Conservation (phyloP, 2,113 vertebrate genomes). For the Tringa solitaria region DNA sequence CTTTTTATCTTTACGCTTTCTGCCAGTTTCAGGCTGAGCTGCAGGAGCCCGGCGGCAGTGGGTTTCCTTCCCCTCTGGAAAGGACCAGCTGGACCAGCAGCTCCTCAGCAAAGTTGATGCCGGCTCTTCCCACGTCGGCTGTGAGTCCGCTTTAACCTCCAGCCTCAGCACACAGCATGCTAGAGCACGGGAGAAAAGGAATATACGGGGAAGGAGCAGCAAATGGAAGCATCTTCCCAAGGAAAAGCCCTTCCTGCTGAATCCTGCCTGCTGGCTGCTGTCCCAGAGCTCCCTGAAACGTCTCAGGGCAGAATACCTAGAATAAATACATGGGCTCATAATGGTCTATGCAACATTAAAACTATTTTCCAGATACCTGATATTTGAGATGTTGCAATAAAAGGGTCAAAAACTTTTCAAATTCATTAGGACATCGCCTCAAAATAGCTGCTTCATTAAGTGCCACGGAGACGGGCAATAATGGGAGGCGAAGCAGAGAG, state of each 20-base stretch:
- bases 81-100: not conserved
- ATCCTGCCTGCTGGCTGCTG: not conserved
- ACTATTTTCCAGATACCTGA: conserved; percentile 18
- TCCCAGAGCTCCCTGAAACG: not conserved
- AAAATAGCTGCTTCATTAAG: not conserved
- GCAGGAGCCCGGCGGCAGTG: not conserved
- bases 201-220: not conserved
- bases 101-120: not conserved
- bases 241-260: not conserved
- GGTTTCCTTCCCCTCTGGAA: not conserved
- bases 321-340: not conserved
- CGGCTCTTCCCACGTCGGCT: accelerated
- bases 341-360: not conserved
- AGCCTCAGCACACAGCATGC: not conserved
- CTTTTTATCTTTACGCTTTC: not conserved
- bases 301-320: not conserved
- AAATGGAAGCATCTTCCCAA: not conserved
- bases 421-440: not conserved
- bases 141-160: accelerated
- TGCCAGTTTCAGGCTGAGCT: not conserved
- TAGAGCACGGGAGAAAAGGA: not conserved
- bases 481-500: not conserved
- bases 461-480: not conserved
- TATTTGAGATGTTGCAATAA: not conserved
- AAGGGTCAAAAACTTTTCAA: conserved; percentile 22